Evolutionary conservation across 1,140 invertebrate genomes (phyloP), one percentile per base, ranked within the genome.

Genomic region (Adoxophyes honmai): DNA sequence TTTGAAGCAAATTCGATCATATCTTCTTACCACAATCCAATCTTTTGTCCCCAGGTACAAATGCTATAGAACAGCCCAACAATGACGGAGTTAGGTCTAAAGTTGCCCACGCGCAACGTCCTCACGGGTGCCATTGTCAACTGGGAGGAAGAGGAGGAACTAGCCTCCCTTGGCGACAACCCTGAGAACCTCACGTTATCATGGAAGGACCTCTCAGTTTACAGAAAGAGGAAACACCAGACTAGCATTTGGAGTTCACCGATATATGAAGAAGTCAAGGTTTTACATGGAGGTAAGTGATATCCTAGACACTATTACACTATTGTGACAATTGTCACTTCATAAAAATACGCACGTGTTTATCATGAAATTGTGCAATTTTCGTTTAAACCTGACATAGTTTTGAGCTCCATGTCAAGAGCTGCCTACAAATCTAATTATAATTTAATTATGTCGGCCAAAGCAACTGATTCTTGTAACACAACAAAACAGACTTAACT

Each of bases 181-280:
- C 78, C 81, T 0, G 78, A 77, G 48, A 84, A 86, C 66, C 78
- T 90, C 8, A 87, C 82, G 0, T 58, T 90, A 4, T 63, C 87
- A 0, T 90, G 88, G 88, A 85, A 85, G 54, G 81, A 89, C 52
- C 73, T 90, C 0, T 85, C 75, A 0, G 82, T 90, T 4, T 84
- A 83, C 57, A 75, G 84, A 13, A 75, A 64, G 57, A 86, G 76
- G 64, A 89, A 88, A 62, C 57, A 61, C 8, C 80, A 86, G 58
- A 78, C 73, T 4, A 81, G 85, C 59, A 88, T 89, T 42, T 89
- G 86, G 84, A 72, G 73, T 15, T 82, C 79, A 3, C 63, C 86
- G 7, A 70, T 65, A 1, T 81, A 88, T 62, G 86, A 90, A 66
- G 81, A 86, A 52, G 73, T 89, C 7, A 86, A 85, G 59, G 80